Conservation (phyloP, 2,888 invertebrate genomes). For the Schizotus pectinicornis region DNA sequence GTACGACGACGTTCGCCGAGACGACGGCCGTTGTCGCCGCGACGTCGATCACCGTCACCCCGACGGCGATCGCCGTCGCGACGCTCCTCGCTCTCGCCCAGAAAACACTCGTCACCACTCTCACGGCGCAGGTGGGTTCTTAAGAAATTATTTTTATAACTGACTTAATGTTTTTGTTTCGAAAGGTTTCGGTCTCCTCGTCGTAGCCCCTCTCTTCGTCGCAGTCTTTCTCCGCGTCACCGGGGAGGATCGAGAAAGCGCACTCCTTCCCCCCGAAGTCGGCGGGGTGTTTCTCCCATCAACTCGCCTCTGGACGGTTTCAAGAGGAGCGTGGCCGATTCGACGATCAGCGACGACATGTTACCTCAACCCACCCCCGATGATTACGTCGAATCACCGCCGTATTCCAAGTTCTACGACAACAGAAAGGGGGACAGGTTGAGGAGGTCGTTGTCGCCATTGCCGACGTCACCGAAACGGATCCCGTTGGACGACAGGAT, state of each 20-base stretch:
- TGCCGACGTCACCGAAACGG: constrained; percentile 61
- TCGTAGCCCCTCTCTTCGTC: constrained; percentile 7
- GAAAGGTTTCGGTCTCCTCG: neutral
- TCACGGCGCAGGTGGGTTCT: constrained; percentile 2
- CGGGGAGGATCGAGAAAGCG: constrained; percentile 27
- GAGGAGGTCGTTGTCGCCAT: constrained; percentile 12
- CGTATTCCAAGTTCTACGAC: constrained; percentile 28
- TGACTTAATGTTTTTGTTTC: neutral
- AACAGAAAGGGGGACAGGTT: constrained; percentile 4
- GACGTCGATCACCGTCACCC: constrained; percentile 20
- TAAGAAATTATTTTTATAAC: no score
- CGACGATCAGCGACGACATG: constrained; percentile 63
- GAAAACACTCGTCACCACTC: constrained; percentile 15
- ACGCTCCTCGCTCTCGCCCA: constrained; percentile 10
- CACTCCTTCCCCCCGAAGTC: constrained; percentile 33
- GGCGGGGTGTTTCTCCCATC: constrained; percentile 40
- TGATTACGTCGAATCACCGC: constrained; percentile 44
- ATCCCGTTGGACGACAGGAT: constrained; percentile 67
- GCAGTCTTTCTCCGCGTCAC: constrained; percentile 12
- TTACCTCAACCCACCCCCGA: constrained; percentile 46
- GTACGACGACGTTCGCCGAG: constrained; percentile 18
- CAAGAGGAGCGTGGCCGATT: constrained; percentile 61
- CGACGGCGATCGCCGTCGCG: constrained; percentile 20
- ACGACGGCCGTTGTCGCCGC: constrained; percentile 21
- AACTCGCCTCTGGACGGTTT: constrained; percentile 55